Base-by-base conservation (phyloP, 2,888 invertebrate species). In the Aleiodes leptofemur region DNA sequence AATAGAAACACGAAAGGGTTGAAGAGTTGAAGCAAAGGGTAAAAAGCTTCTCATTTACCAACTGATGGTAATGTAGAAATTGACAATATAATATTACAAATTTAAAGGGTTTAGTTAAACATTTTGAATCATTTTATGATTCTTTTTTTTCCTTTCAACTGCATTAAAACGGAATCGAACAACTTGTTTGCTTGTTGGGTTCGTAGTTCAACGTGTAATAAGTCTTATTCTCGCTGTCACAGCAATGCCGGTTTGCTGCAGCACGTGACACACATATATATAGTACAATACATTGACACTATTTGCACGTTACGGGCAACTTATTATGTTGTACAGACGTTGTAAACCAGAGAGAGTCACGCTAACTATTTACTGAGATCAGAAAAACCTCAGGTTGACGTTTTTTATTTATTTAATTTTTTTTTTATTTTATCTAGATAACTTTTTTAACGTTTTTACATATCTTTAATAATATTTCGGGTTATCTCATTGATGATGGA, bases 171-270 rank as follows among this genome's bases (percentile, higher is more conserved):
- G 55, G 14, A 69, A 59, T 53, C 38, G 31, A 72, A 51, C 57
- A 69, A 76, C 68, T 72, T 72, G 76, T 69, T 59, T 31, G 51
- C 57, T 69, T 14, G 53, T 68, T 69, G 69, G 55, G 23, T 57
- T 51, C 59, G n/a, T 68, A n/a, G 13, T 68, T 34, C 66, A 68
- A 59, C 68, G 69, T 69, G 76, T 69, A 69, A 59, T 75, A 72
- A 72, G 59, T 75, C 72, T 75, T 75, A 75, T 76, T 76, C 69
- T 68, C 72, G 68, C 72, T 76, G 72, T 76, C 69, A 76, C 72
- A 72, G 72, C 76, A 76, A 69, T 76, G 72, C 69, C 34, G 76
- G 59, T 57, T 68, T 68, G 56, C 72, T 71, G 75, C 75, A 48
- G 75, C 51, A 57, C 66, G 43, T 71, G 71, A 71, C 66, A 74